phyloP scores from a whole-genome alignment of 2,113 vertebrate genomes.

The Amblyopsis rosae region DNA sequence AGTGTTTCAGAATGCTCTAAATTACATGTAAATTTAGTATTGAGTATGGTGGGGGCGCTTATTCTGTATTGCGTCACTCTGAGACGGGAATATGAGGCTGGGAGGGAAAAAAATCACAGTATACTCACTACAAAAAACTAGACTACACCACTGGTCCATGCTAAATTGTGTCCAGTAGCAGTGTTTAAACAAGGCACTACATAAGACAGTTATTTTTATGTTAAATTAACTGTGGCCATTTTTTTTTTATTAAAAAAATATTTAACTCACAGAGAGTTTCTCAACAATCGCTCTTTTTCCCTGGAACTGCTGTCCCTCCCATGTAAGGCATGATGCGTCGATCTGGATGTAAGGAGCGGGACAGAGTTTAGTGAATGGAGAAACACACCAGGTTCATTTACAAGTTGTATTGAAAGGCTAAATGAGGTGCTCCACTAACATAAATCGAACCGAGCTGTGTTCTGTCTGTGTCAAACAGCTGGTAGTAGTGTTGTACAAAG shows the following conservation, averaged over 20 bases:
- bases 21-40: no score
- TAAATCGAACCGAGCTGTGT: constrained; percentile 94
- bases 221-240: neutral
- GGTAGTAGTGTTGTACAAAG: constrained; percentile 98
- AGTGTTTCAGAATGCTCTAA: no score
- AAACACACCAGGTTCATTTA: neutral
- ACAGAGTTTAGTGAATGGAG: neutral
- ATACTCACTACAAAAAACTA: no score
- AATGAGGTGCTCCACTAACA: constrained; percentile 80
- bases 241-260: neutral
- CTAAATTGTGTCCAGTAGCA: no score
- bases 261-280: constrained; percentile 88
- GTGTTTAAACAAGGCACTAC: no score
- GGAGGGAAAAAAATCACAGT: no score
- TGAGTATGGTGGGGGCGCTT: no score
- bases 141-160: no score
- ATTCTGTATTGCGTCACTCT: no score
- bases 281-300: constrained; percentile 97
- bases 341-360: constrained; percentile 76
- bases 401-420: neutral
- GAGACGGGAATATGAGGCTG: no score
- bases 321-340: constrained; percentile 96
- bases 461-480: constrained; percentile 94
- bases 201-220: neutral
- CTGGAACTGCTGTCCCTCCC: constrained; percentile 97